Evolutionary conservation across 2,797 vertebrate genomes (phyloP).

Genomic region (Mus spretus): DNA sequence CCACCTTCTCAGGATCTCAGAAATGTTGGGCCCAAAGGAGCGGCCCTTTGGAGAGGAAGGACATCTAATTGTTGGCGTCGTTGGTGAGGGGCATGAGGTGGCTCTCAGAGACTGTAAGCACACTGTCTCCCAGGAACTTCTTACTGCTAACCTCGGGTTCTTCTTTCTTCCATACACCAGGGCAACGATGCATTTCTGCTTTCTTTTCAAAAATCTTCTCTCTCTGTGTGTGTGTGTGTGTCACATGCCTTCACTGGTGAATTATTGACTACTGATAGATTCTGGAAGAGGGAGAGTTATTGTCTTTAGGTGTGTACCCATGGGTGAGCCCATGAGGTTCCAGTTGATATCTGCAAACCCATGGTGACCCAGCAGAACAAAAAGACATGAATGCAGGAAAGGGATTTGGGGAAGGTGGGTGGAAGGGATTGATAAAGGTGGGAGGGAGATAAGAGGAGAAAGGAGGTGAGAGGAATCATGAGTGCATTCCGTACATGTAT

Average conservation of each 20-base stretch:
- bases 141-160: not conserved
- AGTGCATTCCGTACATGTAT: not conserved
- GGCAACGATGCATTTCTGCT: constrained; percentile 70
- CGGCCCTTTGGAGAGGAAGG: not conserved
- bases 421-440: not conserved
- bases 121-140: not conserved
- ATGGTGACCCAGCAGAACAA: not conserved
- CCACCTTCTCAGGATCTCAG: not conserved
- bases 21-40: not conserved
- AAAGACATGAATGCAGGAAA: not conserved
- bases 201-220: constrained; percentile 1
- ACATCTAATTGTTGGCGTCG: not conserved
- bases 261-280: not conserved
- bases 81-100: not conserved
- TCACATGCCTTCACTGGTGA: not conserved
- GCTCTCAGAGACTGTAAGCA: not conserved
- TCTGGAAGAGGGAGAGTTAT: not conserved
- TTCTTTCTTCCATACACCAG: not conserved
- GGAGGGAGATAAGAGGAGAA: not conserved
- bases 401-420: not conserved
- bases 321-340: not conserved
- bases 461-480: not conserved
- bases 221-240: not conserved
- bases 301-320: not conserved
- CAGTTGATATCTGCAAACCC: not conserved